Percentiles rank a stretch among this genome's conserved stretches.
phyloP scores from a whole-genome alignment of 2,888 invertebrate species.

The Smittia sp. region DNA sequence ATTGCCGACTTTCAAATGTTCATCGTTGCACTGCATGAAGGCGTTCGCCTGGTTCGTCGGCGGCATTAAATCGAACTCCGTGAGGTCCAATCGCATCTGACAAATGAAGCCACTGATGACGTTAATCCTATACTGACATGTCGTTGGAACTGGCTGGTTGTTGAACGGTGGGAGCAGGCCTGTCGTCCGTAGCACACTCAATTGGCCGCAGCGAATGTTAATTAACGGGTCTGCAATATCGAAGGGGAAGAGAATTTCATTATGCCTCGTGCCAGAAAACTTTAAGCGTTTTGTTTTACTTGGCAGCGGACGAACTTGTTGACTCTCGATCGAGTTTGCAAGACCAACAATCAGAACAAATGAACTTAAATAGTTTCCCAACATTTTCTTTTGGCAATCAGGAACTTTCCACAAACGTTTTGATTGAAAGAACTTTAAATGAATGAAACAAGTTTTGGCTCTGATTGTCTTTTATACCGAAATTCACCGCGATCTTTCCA shows the following conservation, averaged over 20 bases:
- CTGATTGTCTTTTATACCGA: background rate
- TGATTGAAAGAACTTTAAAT: background rate
- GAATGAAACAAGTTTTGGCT: background rate
- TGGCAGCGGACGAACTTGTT: conserved; percentile 22
- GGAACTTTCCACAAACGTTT: background rate
- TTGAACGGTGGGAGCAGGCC: background rate
- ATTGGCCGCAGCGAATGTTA: conserved; percentile 37
- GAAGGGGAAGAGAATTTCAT: no score
- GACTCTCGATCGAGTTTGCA: background rate
- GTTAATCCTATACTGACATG: conserved; percentile 29
- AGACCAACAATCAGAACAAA: conserved; percentile 10
- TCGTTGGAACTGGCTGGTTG: conserved; percentile 28
- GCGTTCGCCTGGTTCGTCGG: background rate
- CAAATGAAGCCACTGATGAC: conserved; percentile 14
- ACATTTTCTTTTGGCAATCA: background rate
- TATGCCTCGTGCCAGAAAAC: background rate
- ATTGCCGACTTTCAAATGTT: conserved; percentile 47
- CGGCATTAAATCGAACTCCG: background rate
- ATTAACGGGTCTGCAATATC: conserved; percentile 35
- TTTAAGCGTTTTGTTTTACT: conserved; percentile 16
- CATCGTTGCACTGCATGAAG: conserved; percentile 43
- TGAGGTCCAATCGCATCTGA: conserved; percentile 34
- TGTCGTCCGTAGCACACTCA: background rate
- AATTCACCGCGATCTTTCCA: background rate
- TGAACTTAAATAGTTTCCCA: conserved; percentile 4